A percentile compares a stretch with the other conserved stretches of the same genome.
Evolutionary conservation across 2,888 invertebrate genomes (phyloP).

Genomic region (Ischnura elegans): DNA sequence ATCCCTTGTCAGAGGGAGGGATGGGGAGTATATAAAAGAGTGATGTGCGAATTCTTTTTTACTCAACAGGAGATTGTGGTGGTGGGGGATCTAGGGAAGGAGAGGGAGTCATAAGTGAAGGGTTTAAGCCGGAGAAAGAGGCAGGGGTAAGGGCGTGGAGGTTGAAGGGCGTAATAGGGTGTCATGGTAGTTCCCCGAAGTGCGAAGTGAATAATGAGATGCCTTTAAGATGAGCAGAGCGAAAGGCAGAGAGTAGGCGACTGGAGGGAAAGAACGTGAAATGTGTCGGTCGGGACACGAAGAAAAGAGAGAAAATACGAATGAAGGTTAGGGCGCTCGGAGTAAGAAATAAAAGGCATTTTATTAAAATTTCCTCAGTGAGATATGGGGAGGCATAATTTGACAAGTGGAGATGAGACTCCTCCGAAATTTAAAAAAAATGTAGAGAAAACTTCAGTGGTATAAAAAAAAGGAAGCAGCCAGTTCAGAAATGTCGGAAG

Average conservation of each 20-base stretch:
- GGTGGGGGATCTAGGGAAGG: neutral
- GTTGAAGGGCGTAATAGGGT: conserved; percentile 45
- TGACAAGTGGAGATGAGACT: conserved; percentile 23
- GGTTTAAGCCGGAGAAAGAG: no score
- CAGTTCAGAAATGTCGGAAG: neutral
- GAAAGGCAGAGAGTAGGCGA: neutral
- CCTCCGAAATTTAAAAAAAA: conserved; percentile 7
- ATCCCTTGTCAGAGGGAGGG: neutral
- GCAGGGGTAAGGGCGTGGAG: neutral
- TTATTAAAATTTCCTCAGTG: conserved; percentile 4
- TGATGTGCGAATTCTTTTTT: neutral
- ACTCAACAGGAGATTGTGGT: neutral
- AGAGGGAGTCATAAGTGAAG: neutral
- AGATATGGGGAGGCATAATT: neutral
- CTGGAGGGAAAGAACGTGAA: neutral
- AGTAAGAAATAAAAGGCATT: neutral
- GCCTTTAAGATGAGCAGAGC: conserved; percentile 23
- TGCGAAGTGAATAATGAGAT: conserved; percentile 1
- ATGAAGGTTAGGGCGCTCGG: neutral
- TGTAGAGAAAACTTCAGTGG: neutral
- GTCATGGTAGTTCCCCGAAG: conserved; percentile 34
- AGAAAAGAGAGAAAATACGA: neutral
- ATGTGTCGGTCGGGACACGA: neutral
- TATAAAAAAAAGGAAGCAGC: neutral
- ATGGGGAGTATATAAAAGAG: neutral